These are phyloP conservation scores for Symphodus melops DNA, from an alignment of 2,113 vertebrate species.

Conservation along the genomic window DNA sequence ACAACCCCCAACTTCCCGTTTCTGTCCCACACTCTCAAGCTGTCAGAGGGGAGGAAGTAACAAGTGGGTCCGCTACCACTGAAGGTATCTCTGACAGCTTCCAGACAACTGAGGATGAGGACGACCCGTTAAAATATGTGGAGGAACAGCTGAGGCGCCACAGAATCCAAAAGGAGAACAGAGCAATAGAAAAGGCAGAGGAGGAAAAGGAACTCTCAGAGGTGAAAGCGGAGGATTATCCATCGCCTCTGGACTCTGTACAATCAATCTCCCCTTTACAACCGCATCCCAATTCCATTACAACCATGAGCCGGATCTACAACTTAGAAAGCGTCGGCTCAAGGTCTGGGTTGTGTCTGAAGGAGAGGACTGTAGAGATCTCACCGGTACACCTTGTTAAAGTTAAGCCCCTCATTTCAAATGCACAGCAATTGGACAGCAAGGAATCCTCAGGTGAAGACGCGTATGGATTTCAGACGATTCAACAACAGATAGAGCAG, in stretches of 20 bases:
- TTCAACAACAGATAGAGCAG: constrained; percentile 75
- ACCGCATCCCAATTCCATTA: constrained; percentile 58
- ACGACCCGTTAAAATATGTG: constrained; percentile 50
- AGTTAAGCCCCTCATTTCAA: constrained; percentile 64
- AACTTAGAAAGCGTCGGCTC: constrained; percentile 78
- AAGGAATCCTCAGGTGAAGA: constrained; percentile 48
- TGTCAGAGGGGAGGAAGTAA: constrained; percentile 68
- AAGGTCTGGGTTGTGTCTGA: constrained; percentile 71
- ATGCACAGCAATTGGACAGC: constrained; percentile 51
- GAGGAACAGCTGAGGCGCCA: constrained; percentile 43
- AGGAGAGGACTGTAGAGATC: constrained; percentile 69
- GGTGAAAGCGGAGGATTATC: constrained; percentile 48
- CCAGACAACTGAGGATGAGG: constrained; percentile 53
- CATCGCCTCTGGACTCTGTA: constrained; percentile 50
- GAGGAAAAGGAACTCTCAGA: constrained; percentile 48
- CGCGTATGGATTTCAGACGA: constrained; percentile 47
- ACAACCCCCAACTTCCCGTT: constrained; percentile 83
- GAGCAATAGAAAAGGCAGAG: constrained; percentile 52
- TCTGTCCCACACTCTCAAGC: constrained; percentile 62
- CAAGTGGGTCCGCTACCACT: constrained; percentile 28
- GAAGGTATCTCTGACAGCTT: constrained; percentile 33
- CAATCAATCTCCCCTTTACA: constrained; percentile 62
- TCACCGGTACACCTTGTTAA: constrained; percentile 71
- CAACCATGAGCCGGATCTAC: constrained; percentile 84
- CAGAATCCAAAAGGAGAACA: constrained; percentile 26